phyloP scores from a whole-genome alignment of 2,888 invertebrate species.

The Brassicogethes aeneus region DNA sequence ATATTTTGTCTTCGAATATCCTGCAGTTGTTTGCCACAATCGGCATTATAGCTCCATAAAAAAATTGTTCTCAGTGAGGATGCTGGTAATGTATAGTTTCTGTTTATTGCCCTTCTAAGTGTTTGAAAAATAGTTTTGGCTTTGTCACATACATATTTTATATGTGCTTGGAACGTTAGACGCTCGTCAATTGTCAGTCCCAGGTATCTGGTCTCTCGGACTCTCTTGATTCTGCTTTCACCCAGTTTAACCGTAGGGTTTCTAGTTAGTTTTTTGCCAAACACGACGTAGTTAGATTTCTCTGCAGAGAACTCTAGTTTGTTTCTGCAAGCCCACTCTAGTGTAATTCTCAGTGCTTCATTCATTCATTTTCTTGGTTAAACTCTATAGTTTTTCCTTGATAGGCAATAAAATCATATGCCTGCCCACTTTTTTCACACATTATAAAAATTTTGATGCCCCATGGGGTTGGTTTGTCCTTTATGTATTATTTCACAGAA shows the following conservation, averaged over 20 bases:
- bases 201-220: not conserved
- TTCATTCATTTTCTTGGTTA: too few species aligned
- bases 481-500: not conserved
- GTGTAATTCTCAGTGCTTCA: too few species aligned
- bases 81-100: not conserved
- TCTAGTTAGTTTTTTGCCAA: too few species aligned
- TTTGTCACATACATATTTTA: too few species aligned
- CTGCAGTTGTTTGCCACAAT: not conserved
- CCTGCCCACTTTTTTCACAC: not conserved
- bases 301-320: too few species aligned
- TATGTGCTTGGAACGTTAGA: not conserved
- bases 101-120: not conserved
- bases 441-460: not conserved
- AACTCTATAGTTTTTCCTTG: not conserved
- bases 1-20: not conserved
- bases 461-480: not conserved
- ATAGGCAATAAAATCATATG: not conserved
- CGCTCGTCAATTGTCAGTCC: not conserved
- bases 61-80: not conserved
- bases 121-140: too few species aligned
- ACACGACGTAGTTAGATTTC: too few species aligned
- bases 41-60: not conserved
- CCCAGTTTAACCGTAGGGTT: not conserved
- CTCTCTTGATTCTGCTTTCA: not conserved
- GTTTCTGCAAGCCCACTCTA: too few species aligned